Conservation (phyloP, 2,113 vertebrate species). For the Amphiprion percula region DNA sequence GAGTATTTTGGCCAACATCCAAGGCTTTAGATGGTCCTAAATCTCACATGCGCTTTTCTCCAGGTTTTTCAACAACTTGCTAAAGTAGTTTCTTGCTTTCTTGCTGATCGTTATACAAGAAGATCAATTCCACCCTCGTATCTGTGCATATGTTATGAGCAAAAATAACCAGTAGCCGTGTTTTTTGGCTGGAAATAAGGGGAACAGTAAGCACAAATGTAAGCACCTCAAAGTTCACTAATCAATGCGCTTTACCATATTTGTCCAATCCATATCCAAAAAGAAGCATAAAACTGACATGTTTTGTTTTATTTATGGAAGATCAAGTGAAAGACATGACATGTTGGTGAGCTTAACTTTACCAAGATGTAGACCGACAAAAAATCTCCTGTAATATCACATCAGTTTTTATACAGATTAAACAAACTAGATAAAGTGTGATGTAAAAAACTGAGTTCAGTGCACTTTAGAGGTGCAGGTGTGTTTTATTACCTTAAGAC, state of each 20-base stretch:
- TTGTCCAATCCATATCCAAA: not conserved
- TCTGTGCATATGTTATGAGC: not conserved
- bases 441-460: not conserved
- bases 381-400: not conserved
- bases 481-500: not conserved
- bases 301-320: not conserved
- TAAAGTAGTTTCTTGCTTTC: not conserved
- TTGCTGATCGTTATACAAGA: not conserved
- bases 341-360: not conserved
- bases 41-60: not conserved
- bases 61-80: not conserved
- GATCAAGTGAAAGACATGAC: not conserved
- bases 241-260: not conserved
- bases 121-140: not conserved
- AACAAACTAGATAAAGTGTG: not conserved
- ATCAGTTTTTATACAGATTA: not conserved
- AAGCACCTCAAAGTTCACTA: not conserved
- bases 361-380: not conserved
- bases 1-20: not conserved
- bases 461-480: not conserved
- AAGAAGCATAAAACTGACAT: not conserved
- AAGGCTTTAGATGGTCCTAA: slow-evolving; percentile 10
- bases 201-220: not conserved
- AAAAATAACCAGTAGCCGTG: not conserved
- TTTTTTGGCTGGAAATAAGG: not conserved